phyloP scores from a whole-genome alignment of 2,113 vertebrate genomes.

The Macquaria ambigua region DNA sequence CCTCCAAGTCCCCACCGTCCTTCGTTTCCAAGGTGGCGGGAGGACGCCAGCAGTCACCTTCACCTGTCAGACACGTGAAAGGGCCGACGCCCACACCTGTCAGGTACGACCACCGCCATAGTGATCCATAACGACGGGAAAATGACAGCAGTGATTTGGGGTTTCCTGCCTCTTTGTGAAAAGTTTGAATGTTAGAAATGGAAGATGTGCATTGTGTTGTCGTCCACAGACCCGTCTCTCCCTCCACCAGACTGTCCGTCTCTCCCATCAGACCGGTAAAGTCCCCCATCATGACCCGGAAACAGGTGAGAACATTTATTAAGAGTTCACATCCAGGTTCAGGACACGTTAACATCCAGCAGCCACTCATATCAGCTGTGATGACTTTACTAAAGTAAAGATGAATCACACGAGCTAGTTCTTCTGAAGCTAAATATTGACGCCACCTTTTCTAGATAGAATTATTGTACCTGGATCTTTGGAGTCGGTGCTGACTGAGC shows the following conservation, averaged over 20 bases:
- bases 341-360: not conserved
- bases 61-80: slow-evolving; percentile 95
- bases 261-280: slow-evolving; percentile 95
- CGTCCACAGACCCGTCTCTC: slow-evolving; percentile 89
- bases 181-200: no score
- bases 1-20: slow-evolving; percentile 92
- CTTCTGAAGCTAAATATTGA: not conserved
- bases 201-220: no score
- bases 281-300: slow-evolving; percentile 90
- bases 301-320: slow-evolving; percentile 74
- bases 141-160: no score
- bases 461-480: no score
- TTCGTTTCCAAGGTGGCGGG: slow-evolving; percentile 87
- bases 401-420: not conserved
- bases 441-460: not conserved
- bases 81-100: slow-evolving; percentile 93
- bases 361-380: not conserved
- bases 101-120: slow-evolving; percentile 84
- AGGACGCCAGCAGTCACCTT: slow-evolving; percentile 94
- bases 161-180: no score
- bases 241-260: slow-evolving; percentile 90
- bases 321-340: not conserved
- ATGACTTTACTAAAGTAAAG: no score
- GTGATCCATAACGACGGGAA: not conserved
- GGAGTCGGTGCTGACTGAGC: no score